Conservation (phyloP, 2,797 vertebrate species). For the Cirrhinus molitorella region DNA sequence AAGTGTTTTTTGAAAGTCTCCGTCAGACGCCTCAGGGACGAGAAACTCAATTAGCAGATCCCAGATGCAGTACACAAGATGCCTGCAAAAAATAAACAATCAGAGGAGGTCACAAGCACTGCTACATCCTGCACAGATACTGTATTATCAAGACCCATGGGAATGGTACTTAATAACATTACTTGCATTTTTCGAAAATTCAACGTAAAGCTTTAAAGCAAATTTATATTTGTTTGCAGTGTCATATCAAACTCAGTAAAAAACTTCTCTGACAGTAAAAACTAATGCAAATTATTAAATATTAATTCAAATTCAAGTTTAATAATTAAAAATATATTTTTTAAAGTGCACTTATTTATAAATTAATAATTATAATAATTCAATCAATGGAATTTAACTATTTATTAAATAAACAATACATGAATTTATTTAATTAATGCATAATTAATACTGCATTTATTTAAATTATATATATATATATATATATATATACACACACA, state of each 20-base stretch:
- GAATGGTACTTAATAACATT: not conserved
- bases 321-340: too few relatives aligned
- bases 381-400: too few relatives aligned
- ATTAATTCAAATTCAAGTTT: not conserved
- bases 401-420: too few relatives aligned
- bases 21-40: slow-evolving; percentile 80
- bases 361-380: too few relatives aligned
- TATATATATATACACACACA: too few relatives aligned
- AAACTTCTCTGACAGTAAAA: too few relatives aligned
- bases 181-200: not conserved
- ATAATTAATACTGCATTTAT: too few relatives aligned
- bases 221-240: not conserved
- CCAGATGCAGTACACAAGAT: slow-evolving; percentile 90
- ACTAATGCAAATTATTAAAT: not conserved
- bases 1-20: slow-evolving; percentile 78
- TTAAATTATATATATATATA: too few relatives aligned
- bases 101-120: not conserved
- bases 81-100: slow-evolving; percentile 74
- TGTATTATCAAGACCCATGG: not conserved
- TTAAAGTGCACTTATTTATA: too few relatives aligned
- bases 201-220: not conserved
- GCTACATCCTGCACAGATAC: slow-evolving; percentile 11
- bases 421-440: too few relatives aligned
- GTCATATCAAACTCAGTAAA: not conserved
- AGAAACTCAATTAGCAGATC: slow-evolving; percentile 91